Evolutionary conservation across 2,888 invertebrate species (phyloP), one percentile per base, ranked within the genome.

Genomic region (Mellilla xanthometata): DNA sequence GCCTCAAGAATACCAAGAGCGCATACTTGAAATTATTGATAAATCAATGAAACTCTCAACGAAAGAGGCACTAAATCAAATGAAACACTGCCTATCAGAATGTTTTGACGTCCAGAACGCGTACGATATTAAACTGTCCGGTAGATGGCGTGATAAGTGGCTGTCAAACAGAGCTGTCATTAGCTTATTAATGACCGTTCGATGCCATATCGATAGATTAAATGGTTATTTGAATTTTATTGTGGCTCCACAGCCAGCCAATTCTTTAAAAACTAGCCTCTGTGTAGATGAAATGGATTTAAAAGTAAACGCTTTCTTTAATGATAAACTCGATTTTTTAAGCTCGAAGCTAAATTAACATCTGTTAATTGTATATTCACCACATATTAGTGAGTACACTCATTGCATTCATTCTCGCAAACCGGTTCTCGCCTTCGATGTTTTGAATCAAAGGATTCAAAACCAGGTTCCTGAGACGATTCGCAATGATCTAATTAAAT

Each of bases 111-210:
- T 80, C 71, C 76, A 81, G 77, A 76, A 79, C 83, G 77, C 75
- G 74, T 64, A 60, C 74, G 77, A 81, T 84, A 84, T 85, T 81
- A 82, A 82, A 81, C 81, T 77, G 81, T 63, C 74, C 81, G 76
- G 76, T 84, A 87, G 87, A 87, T 89, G 82, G 81, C 84, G 84
- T 79, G 88, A 88, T 88, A 88, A 82, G 69, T 65, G 68, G 70
- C 86, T 81, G 87, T 87, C 88, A 85, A 81, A 81, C 80, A 75
- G 64, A 72, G 70, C 84, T 89, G 88, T 89, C 88, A 84, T 81
- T 87, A 82, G 62, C 73, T 78, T 87, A 86, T 85, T 86, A 86
- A 88, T 86, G 80, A 71, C 78, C 58, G 54, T 60, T 57, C 67
- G 68, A 66, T 66, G 60, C 67, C 71, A 70, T 76, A 73, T 75